Conservation (phyloP, 2,113 vertebrate species). For the Neodon shergylaensis region DNA sequence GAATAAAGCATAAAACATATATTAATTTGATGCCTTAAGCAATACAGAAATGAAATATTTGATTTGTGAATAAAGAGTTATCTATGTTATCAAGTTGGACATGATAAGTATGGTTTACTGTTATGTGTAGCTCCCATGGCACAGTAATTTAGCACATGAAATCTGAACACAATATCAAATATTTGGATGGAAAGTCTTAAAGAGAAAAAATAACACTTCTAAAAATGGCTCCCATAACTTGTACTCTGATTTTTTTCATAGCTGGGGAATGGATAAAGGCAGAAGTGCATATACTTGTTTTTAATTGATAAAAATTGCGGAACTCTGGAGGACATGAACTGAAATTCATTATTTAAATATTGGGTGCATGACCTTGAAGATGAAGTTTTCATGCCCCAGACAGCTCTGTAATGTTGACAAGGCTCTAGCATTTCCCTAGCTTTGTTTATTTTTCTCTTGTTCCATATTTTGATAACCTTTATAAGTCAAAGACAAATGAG, state of each 20-base stretch:
- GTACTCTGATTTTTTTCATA: not conserved
- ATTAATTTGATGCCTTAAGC: constrained; percentile 54
- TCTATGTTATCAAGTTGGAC: not conserved
- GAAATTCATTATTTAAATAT: not conserved
- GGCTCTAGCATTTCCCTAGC: not conserved
- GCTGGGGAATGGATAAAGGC: not conserved
- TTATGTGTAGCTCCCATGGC: constrained; percentile 11
- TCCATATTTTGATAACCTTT: not conserved
- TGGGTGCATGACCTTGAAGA: not conserved
- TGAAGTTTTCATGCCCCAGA: not conserved
- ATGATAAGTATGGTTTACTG: not conserved
- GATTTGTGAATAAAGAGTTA: not conserved
- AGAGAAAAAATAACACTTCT: not conserved
- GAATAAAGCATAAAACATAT: not conserved
- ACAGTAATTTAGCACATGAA: not conserved
- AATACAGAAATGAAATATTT: constrained; percentile 30
- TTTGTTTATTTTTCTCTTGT: not conserved
- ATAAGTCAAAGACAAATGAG: not conserved
- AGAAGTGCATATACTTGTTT: not conserved
- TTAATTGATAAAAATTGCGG: not conserved
- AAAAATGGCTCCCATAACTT: not conserved
- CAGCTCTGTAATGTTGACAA: not conserved
- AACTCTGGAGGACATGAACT: not conserved
- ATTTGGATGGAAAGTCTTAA: constrained; percentile 47
- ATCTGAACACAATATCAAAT: not conserved